Percentiles rank a stretch among this genome's conserved stretches.
Evolutionary conservation across 2,888 invertebrate genomes (phyloP).

Genomic region (Brachypterus glaber): DNA sequence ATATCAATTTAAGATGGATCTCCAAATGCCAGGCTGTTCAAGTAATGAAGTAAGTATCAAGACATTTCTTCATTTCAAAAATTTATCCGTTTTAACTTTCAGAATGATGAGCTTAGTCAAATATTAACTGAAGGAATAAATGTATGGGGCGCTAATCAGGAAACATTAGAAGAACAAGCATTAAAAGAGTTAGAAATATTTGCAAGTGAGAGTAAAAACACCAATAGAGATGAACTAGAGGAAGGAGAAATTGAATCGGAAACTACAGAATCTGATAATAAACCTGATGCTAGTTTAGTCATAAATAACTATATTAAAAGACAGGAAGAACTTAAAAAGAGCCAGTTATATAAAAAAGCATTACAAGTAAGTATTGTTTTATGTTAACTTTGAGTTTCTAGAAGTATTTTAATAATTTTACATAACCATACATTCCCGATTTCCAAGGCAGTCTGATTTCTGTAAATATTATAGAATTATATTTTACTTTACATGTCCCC

Average conservation of each 20-base stretch:
- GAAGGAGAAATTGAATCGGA: constrained; percentile 27
- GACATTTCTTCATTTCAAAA: too few species aligned
- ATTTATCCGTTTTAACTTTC: too few species aligned
- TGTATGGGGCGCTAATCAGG: constrained; percentile 37
- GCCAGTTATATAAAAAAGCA: constrained; percentile 21
- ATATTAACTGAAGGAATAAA: constrained; percentile 34
- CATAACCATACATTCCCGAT: too few species aligned
- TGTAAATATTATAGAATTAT: too few species aligned
- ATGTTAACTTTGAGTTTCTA: too few species aligned
- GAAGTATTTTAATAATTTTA: too few species aligned
- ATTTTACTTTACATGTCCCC: too few species aligned
- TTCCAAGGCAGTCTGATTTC: too few species aligned
- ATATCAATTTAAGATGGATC: too few species aligned
- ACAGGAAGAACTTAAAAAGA: constrained; percentile 34
- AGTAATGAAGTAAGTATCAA: too few species aligned
- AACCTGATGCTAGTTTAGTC: constrained; percentile 22
- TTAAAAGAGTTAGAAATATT: constrained; percentile 35
- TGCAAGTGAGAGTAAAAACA: constrained; percentile 21
- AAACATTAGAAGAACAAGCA: constrained; percentile 36
- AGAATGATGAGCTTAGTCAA: too few species aligned
- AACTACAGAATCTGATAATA: constrained; percentile 9
- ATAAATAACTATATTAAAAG: constrained; percentile 32
- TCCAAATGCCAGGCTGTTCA: too few species aligned
- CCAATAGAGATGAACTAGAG: constrained; percentile 19
- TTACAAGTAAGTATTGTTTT: constrained; percentile 16